Evolutionary conservation across 2,113 vertebrate species (phyloP).

Genomic region (Zingel zingel): DNA sequence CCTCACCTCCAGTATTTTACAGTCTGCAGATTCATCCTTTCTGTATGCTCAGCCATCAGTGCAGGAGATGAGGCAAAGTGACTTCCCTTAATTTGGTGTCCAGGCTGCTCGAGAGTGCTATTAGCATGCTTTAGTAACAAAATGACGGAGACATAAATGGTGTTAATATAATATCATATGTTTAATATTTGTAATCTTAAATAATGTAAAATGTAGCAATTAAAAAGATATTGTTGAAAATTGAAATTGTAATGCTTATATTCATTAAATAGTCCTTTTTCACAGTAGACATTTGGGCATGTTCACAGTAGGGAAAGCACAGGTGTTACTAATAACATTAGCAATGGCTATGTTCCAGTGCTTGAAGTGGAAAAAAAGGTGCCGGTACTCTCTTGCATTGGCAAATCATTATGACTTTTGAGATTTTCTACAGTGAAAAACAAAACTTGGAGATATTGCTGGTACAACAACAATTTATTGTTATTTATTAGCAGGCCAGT

Average conservation of each 20-base stretch:
- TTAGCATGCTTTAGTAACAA: slow-evolving; percentile 39
- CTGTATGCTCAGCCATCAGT: slow-evolving; percentile 43
- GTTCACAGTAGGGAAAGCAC: not conserved
- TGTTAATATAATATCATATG: not conserved
- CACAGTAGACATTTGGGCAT: not conserved
- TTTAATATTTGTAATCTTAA: not conserved
- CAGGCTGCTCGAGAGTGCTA: slow-evolving; percentile 25
- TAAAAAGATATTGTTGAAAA: not conserved
- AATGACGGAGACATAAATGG: slow-evolving; percentile 7
- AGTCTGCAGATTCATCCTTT: slow-evolving; percentile 22
- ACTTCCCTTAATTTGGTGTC: slow-evolving; percentile 39
- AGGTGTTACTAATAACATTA: too few relatives aligned
- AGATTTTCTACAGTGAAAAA: too few relatives aligned
- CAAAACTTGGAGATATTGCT: too few relatives aligned
- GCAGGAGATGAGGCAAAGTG: slow-evolving; percentile 40
- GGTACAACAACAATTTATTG: too few relatives aligned
- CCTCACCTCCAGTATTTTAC: slow-evolving; percentile 35
- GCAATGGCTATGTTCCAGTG: too few relatives aligned
- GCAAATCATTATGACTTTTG: too few relatives aligned
- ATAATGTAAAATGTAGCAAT: not conserved
- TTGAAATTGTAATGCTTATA: not conserved
- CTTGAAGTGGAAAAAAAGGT: too few relatives aligned
- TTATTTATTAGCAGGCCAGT: too few relatives aligned
- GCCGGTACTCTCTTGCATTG: too few relatives aligned
- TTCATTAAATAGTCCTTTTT: not conserved